Base-by-base conservation (phyloP, 1,140 invertebrate species). In the Apocrypta bakeri region DNA sequence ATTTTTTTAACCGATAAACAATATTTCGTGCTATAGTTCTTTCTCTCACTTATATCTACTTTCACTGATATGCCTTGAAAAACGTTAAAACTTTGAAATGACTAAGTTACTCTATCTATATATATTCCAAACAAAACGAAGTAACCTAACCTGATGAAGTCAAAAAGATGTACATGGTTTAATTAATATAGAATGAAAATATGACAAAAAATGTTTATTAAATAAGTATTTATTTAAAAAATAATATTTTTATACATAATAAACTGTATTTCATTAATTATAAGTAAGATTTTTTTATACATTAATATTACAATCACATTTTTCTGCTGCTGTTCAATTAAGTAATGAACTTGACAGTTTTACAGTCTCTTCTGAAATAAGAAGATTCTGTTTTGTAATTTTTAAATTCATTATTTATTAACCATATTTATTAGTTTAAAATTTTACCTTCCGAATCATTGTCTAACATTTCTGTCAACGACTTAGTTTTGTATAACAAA, bases 401-500 rank as follows among this genome's bases (percentile, higher is more conserved):
- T 21, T 27, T 27, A 61, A 75, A 64, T n/a, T 56, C 3, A 29
- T 61, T 21, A 33, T 64, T 61, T 37, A 37, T 27, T 37, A 4
- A 2, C 33, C 14, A 4, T 56, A 56, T 21, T 56, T 0, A 3
- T 56, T 56, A n/a, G 6, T 56, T 78, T 64, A 37, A 42, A 80
- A 64, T 17, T n/a, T 31, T 64, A 56, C 79, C 24, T 24, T 2
- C 77, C 21, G 31, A 27, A 68, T 68, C 37, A 17, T 79, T 48
- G 1, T 48, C 27, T 42, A 74, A 48, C 14, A 84, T 75, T 56
- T 83, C 33, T 37, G 33, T 83, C 4, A 89, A 71, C 1, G 76
- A 17, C 9, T 83, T 56, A 25, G 78, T 69, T 71, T 86, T 88
- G 1, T 83, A 68, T 14, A 85, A 82, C 21, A 90, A 77, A 29